Evolutionary conservation across 2,113 vertebrate genomes (phyloP), one percentile per base, ranked within the genome.

Genomic region (Oreochromis niloticus): DNA sequence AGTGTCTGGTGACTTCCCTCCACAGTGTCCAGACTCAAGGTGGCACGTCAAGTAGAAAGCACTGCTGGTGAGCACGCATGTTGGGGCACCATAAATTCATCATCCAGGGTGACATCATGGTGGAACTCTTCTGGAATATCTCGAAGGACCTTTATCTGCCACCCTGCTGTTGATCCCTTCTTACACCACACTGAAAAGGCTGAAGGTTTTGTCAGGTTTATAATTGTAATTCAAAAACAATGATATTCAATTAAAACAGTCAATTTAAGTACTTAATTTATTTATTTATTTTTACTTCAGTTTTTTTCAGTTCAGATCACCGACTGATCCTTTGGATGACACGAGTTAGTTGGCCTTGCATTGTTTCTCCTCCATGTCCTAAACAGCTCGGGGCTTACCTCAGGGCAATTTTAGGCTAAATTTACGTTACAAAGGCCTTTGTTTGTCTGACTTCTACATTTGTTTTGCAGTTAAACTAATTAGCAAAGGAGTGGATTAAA

Each of bases 251-350:
- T 46, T 73, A 17, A 41, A 68, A 41, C 6, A 41, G 36, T 68
- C 36, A 41, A 0, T 0, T 39, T 22, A 27, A 71, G 46, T 71
- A 2, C 10, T 24, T 63, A 0, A 34, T 63, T 32, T 0, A 22
- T n/a, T 22, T 0, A 41, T 71, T 46, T 2, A 36, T 63, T 63
- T 63, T 63, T 63, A n/a, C 32, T 46, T 73, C 8, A 7, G 41
- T 14, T 73, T 16, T 73, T 73, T 73, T 7, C 32, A 36, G 9
- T 63, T 36, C 32, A 46, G 22, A 27, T 24, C 68, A 46, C 22
- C 41, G 43, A 17, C 24, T 73, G 41, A 0, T 46, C 5, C 41
- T 73, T 46, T 73, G 34, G 63, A 68, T 68, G 63, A 22, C 19
- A 41, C 1, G 1, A 41, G 63, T 68, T 68, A 68, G 10, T 22